Conservation (phyloP, 2,888 invertebrate species). For the Blera fallax region DNA sequence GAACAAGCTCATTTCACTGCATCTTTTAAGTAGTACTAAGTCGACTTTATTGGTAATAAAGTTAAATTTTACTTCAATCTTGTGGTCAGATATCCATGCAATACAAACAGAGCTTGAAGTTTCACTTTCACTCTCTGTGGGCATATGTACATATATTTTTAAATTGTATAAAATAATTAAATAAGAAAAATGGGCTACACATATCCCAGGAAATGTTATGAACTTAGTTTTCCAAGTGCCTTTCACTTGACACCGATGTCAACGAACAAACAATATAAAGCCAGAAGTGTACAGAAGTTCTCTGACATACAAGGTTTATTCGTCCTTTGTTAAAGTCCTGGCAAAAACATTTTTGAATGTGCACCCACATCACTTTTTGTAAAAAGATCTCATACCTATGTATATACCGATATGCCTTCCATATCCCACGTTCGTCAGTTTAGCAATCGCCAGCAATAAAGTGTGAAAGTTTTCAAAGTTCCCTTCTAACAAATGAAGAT, state of each 20-base stretch:
- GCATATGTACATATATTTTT: too few relatives aligned
- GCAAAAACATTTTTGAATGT: background rate
- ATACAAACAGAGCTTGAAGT: too few relatives aligned
- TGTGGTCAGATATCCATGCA: too few relatives aligned
- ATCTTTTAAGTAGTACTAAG: too few relatives aligned
- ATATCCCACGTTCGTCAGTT: conserved; percentile 32
- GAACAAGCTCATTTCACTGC: too few relatives aligned
- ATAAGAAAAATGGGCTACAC: too few relatives aligned
- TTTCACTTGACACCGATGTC: background rate
- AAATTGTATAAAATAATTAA: too few relatives aligned
- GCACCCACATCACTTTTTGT: background rate
- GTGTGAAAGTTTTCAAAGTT: background rate
- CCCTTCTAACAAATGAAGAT: background rate
- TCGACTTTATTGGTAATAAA: too few relatives aligned
- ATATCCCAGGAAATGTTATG: too few relatives aligned
- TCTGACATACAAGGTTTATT: background rate
- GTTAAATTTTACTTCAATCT: too few relatives aligned
- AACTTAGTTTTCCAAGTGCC: background rate
- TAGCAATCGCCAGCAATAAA: conserved; percentile 35
- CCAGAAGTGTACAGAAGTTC: background rate
- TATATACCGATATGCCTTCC: background rate
- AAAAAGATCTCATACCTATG: conserved; percentile 1
- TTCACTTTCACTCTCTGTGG: too few relatives aligned
- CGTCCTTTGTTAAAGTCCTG: conserved; percentile 1
- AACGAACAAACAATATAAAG: background rate